Evolutionary conservation across 2,888 invertebrate genomes (phyloP).

Genomic region (Phytoseiulus persimilis): DNA sequence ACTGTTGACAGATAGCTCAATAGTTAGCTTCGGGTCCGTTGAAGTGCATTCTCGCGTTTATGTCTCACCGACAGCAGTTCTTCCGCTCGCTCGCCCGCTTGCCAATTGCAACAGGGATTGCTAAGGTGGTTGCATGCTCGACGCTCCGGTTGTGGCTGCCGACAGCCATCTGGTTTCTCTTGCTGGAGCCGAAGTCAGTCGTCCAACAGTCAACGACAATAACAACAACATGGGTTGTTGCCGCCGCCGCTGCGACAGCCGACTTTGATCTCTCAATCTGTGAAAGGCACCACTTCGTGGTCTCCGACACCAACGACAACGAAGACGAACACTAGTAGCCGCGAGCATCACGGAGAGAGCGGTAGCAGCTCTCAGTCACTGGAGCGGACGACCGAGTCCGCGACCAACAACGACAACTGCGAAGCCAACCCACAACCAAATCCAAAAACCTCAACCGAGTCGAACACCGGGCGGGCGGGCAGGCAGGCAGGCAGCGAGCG

Average conservation of each 20-base stretch:
- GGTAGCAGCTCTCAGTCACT: background rate
- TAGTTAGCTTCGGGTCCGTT: background rate
- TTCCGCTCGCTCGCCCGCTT: background rate
- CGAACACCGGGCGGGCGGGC: background rate
- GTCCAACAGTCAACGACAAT: constrained; percentile 5
- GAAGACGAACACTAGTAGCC: background rate
- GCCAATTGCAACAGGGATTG: background rate
- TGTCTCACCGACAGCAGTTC: background rate
- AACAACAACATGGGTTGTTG: background rate
- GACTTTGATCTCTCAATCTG: constrained; percentile 5
- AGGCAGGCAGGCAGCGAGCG: background rate
- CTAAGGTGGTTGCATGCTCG: background rate
- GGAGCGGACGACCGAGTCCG: background rate
- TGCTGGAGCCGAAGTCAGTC: background rate
- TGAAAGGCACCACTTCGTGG: background rate
- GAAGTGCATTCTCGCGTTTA: background rate
- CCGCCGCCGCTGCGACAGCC: background rate
- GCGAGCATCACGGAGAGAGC: background rate
- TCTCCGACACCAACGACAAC: background rate
- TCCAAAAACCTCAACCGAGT: background rate
- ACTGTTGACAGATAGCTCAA: background rate
- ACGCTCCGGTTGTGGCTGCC: background rate
- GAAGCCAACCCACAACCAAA: constrained; percentile 5
- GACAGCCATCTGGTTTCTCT: background rate
- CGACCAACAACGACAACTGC: background rate